Conservation (phyloP, 2,113 vertebrate genomes). For the Chaetodon auriga region DNA sequence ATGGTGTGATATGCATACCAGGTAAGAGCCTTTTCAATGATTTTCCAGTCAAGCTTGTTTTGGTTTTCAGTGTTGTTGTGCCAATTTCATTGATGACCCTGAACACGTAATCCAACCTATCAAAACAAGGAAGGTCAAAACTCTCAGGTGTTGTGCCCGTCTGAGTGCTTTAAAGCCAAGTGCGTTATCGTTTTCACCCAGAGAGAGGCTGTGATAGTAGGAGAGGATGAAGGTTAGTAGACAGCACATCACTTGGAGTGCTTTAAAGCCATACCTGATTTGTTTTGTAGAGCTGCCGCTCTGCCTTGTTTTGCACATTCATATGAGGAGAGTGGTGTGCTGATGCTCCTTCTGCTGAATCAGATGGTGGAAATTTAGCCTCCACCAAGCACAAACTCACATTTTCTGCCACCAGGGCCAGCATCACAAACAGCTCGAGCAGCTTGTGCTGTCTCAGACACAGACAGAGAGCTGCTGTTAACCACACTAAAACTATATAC, state of each 20-base stretch:
- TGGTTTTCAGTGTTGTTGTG: slow-evolving; percentile 77
- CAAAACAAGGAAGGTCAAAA: slow-evolving; percentile 79
- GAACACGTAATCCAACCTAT: slow-evolving; percentile 66
- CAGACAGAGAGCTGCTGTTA: background rate
- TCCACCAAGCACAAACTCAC: slow-evolving; percentile 1
- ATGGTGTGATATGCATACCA: slow-evolving; percentile 81
- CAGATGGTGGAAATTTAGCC: slow-evolving; percentile 22
- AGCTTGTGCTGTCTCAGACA: background rate
- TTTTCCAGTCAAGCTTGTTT: slow-evolving; percentile 84
- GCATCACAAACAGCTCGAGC: background rate
- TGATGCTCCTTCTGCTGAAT: slow-evolving; percentile 45
- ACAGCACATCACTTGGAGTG: slow-evolving; percentile 68
- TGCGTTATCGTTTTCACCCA: slow-evolving; percentile 77
- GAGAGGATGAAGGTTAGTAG: slow-evolving; percentile 73
- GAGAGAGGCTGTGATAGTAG: slow-evolving; percentile 75
- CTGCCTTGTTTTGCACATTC: slow-evolving; percentile 59
- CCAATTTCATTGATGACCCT: slow-evolving; percentile 75
- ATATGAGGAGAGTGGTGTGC: slow-evolving; percentile 6
- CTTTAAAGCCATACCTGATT: slow-evolving; percentile 63
- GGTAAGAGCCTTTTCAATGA: slow-evolving; percentile 79
- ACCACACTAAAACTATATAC: background rate
- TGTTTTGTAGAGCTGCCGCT: slow-evolving; percentile 59
- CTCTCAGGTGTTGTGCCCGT: slow-evolving; percentile 74
- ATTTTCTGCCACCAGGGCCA: background rate
- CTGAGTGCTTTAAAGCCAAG: slow-evolving; percentile 84